Percentiles rank a stretch among this genome's conserved stretches.
phyloP scores from a whole-genome alignment of 2,888 invertebrate genomes.

The Hofmannophila pseudospretella region DNA sequence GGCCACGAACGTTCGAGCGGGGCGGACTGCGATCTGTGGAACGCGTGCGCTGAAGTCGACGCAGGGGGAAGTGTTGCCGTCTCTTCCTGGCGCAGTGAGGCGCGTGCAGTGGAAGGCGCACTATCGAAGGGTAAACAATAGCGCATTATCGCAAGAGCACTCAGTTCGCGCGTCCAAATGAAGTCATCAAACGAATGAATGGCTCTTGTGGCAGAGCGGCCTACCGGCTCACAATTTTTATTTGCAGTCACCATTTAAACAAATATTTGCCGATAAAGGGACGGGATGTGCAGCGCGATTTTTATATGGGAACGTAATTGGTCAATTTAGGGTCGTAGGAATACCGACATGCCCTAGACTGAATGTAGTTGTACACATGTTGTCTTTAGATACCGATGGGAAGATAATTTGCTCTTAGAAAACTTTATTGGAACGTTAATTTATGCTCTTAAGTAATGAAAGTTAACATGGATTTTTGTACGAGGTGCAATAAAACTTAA shows the following conservation, averaged over 20 bases:
- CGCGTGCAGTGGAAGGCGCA: slow-evolving; percentile 72
- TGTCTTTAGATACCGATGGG: background rate
- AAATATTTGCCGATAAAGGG: slow-evolving; percentile 60
- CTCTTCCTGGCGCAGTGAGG: slow-evolving; percentile 61
- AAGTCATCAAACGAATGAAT: slow-evolving; percentile 77
- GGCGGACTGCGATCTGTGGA: slow-evolving; percentile 48
- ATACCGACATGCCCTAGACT: slow-evolving; percentile 26
- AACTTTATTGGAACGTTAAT: no score
- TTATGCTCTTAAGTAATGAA: no score
- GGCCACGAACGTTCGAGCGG: slow-evolving; percentile 38
- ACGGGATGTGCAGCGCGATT: slow-evolving; percentile 29
- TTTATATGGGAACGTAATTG: slow-evolving; percentile 34
- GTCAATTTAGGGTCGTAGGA: slow-evolving; percentile 29
- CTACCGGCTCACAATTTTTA: slow-evolving; percentile 69
- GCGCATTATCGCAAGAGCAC: slow-evolving; percentile 74
- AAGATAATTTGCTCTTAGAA: background rate
- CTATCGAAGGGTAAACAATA: slow-evolving; percentile 78
- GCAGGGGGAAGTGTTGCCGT: slow-evolving; percentile 41
- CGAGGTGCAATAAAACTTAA: no score
- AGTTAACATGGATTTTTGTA: no score
- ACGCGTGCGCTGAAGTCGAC: slow-evolving; percentile 42
- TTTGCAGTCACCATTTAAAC: slow-evolving; percentile 66
- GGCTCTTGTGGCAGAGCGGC: slow-evolving; percentile 56
- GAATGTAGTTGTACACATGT: slow-evolving; percentile 9
- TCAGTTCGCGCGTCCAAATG: slow-evolving; percentile 72